These are phyloP conservation scores for Mayetiola destructor DNA, from an alignment of 2,888 invertebrate species.

Conservation along the genomic window DNA sequence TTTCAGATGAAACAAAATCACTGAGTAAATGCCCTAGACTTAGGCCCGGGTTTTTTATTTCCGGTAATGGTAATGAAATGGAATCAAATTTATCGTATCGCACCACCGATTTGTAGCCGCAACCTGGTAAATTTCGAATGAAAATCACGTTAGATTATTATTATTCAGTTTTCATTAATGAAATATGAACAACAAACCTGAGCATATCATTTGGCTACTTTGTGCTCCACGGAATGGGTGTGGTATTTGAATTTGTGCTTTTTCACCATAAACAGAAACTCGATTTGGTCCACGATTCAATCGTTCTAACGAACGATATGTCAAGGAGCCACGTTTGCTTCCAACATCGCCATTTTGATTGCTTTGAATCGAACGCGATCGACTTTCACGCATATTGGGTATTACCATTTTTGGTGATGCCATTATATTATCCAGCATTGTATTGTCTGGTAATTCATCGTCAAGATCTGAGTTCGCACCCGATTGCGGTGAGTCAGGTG, in stretches of 20 bases:
- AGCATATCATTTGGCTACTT: slow-evolving; percentile 62
- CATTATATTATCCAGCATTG: slow-evolving; percentile 20
- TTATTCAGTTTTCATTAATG: too few relatives aligned
- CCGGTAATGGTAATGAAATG: slow-evolving; percentile 64
- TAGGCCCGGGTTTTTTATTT: slow-evolving; percentile 44
- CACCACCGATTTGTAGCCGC: slow-evolving; percentile 54
- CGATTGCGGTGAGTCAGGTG: slow-evolving; percentile 35
- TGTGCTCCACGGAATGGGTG: slow-evolving; percentile 63
- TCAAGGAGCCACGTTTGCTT: slow-evolving; percentile 31
- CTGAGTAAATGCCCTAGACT: slow-evolving; percentile 59
- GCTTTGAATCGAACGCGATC: slow-evolving; percentile 25
- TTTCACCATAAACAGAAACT: slow-evolving; percentile 34
- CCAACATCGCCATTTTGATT: slow-evolving; percentile 19
- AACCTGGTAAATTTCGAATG: too few relatives aligned
- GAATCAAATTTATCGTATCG: slow-evolving; percentile 86
- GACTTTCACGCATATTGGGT: slow-evolving; percentile 25
- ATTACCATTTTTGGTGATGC: slow-evolving; percentile 25
- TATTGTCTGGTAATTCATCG: slow-evolving; percentile 18
- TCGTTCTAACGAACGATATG: slow-evolving; percentile 40
- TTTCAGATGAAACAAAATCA: slow-evolving; percentile 74
- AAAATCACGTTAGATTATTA: too few relatives aligned
- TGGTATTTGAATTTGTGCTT: slow-evolving; percentile 38
- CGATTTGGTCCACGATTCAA: slow-evolving; percentile 34
- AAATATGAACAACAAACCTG: slow-evolving; percentile 54
- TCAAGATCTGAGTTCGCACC: slow-evolving; percentile 29